Percentiles rank a stretch among this genome's conserved stretches.
These are phyloP conservation scores for Portunus trituberculatus DNA, from an alignment of 1,140 invertebrate genomes.

Conservation along the genomic window DNA sequence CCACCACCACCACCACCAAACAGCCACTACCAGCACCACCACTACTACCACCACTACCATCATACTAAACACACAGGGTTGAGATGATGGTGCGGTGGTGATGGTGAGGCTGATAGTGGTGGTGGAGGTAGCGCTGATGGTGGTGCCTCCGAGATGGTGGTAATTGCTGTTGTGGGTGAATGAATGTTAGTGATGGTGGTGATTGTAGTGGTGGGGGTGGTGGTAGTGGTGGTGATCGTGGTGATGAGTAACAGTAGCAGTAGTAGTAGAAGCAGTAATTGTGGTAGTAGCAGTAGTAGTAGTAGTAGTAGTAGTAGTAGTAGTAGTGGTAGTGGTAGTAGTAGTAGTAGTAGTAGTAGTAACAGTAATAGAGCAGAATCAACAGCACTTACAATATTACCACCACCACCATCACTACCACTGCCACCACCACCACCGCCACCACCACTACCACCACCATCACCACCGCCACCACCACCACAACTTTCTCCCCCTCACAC, in stretches of 20 bases:
- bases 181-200: slow-evolving; percentile 12
- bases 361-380: neutral
- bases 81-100: neutral
- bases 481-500: neutral
- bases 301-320: neutral
- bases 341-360: slow-evolving; percentile 20
- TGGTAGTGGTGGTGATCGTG: neutral
- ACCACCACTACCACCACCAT: neutral
- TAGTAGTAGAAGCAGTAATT: neutral
- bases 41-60: neutral
- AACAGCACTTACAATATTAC: neutral
- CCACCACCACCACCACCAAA: neutral
- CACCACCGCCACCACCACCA: neutral
- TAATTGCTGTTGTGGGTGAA: neutral
- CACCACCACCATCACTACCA: neutral
- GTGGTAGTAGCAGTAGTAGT: neutral
- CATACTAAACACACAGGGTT: slow-evolving; percentile 4
- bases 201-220: neutral
- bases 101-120: neutral
- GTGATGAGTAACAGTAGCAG: neutral
- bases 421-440: neutral
- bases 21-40: neutral
- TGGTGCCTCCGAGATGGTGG: neutral
- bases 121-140: neutral
- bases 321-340: slow-evolving; percentile 1